Conservation (phyloP, 2,113 vertebrate species). For the Lethenteron camtschaticum region DNA sequence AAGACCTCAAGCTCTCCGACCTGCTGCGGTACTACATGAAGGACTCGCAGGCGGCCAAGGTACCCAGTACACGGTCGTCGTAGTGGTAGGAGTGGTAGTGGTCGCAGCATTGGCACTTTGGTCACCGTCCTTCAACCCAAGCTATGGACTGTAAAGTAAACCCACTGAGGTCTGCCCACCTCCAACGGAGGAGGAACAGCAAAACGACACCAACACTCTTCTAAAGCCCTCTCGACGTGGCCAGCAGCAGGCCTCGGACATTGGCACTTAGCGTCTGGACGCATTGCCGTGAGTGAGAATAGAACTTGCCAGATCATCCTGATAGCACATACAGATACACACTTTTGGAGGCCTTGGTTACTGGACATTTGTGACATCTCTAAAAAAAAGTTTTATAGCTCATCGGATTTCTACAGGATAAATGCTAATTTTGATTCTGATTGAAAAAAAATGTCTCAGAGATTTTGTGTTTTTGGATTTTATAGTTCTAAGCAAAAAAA, state of each 20-base stretch:
- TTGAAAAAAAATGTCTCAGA: too few species aligned
- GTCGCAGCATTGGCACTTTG: background rate
- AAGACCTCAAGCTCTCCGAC: slow-evolving; percentile 16
- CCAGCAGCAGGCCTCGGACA: background rate
- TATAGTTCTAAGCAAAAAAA: too few species aligned
- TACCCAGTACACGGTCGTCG: slow-evolving; percentile 4
- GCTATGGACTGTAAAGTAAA: background rate
- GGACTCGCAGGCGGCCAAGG: slow-evolving; percentile 15
- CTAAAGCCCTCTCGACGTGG: background rate
- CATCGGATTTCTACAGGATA: too few species aligned
- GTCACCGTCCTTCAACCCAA: background rate
- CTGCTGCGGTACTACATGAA: slow-evolving; percentile 13
- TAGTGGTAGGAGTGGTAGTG: background rate
- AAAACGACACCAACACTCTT: background rate
- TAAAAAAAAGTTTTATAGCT: too few species aligned
- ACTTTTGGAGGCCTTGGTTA: too few species aligned
- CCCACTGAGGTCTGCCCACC: background rate
- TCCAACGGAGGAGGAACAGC: background rate
- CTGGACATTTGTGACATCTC: too few species aligned
- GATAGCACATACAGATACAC: too few species aligned
- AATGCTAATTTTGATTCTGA: too few species aligned
- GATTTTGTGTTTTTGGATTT: too few species aligned
- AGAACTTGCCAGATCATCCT: too few species aligned
- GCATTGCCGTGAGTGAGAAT: too few species aligned
- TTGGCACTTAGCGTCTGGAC: too few species aligned